Evolutionary conservation across 2,797 vertebrate genomes (phyloP), one percentile per base, ranked within the genome.

Genomic region (Hyperoplus lanceolatus): DNA sequence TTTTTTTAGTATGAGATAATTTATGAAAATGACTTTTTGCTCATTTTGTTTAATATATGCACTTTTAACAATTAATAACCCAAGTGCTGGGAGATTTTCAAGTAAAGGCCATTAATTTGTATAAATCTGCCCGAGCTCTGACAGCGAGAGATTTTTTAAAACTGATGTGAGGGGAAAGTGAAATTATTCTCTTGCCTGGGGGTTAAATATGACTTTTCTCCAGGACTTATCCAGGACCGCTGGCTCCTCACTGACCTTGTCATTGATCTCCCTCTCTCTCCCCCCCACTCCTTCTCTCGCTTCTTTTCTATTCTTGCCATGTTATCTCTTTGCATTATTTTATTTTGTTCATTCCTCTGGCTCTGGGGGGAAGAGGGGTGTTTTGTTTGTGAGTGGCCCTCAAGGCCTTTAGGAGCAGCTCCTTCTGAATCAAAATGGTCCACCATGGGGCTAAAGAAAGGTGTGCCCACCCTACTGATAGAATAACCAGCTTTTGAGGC

Each of bases 11-110:
- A 87, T 81, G 84, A 90, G 91, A 95, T 96, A 94, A 96, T 95
- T 96, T 96, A 96, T 96, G 94, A 96, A 96, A 95, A 96, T 95
- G 91, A 96, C 94, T 95, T 96, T 95, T 96, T 95, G 92, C 94
- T 95, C 95, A 95, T 96, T 96, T 95, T 96, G 94, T 96, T 96
- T 95, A 95, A 96, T 96, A 93, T 95, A 96, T 96, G 95, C 95
- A 95, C 93, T 96, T 29, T 96, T 95, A 95, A 95, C 95, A 95
- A 96, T 96, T 96, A 96, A 96, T 96, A 95, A 95, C 94, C 94
- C 92, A 90, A 92, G 93, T 77, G 87, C 93, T 91, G 87, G 92
- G 93, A 95, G 93, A 95, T 95, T 93, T 95, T 95, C 90, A 90
- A 95, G 94, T 94, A 95, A 95, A 94, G 95, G 94, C 94, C 95